These are phyloP conservation scores for Campoplex capitator DNA, from an alignment of 2,888 invertebrate species.

Conservation along the genomic window DNA sequence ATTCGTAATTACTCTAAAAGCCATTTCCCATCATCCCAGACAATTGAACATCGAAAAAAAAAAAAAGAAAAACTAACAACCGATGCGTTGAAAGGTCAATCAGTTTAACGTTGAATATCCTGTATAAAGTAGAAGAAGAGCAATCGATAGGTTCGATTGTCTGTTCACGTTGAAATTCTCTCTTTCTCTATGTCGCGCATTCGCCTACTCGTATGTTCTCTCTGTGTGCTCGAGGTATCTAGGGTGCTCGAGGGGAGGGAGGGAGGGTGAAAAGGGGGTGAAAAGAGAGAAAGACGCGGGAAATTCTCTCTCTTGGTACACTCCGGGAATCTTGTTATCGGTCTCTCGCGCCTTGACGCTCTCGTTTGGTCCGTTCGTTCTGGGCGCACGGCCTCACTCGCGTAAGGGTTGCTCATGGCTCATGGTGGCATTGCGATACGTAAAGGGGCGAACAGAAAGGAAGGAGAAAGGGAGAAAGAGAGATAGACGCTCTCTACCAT, in stretches of 20 bases:
- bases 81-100: background rate
- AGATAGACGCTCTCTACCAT: conserved; percentile 44
- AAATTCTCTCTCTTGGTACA: conserved; percentile 53
- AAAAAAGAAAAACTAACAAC: background rate
- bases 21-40: background rate
- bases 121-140: conserved; percentile 10
- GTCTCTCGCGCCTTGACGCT: conserved; percentile 56
- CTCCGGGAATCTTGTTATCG: conserved; percentile 66
- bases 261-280: background rate
- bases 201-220: conserved; percentile 26
- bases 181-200: conserved; percentile 18
- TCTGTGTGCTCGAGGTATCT: conserved; percentile 33
- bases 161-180: conserved; percentile 55
- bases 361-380: conserved; percentile 41
- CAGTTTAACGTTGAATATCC: background rate
- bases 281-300: conserved; percentile 35
- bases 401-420: conserved; percentile 37
- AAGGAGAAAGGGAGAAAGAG: background rate
- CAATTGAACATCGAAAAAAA: background rate
- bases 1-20: background rate
- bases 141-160: conserved; percentile 69
- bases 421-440: conserved; percentile 19
- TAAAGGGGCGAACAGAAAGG: background rate
- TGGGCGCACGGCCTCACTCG: conserved; percentile 21
- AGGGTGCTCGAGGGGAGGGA: background rate